Conservation (phyloP, 2,888 invertebrate genomes). For the Hydropsyche betteni region DNA sequence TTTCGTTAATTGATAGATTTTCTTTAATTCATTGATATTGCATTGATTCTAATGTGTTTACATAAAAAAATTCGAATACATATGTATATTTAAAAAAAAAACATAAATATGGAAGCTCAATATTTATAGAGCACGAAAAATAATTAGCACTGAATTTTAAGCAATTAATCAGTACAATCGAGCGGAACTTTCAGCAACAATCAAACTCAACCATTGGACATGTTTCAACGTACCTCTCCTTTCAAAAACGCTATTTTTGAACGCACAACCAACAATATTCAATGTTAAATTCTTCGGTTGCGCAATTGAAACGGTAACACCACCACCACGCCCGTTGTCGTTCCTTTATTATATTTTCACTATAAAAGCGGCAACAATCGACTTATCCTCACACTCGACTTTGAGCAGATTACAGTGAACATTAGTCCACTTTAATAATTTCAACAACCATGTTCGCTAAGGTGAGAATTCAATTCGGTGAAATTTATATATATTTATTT, state of each 20-base stretch:
- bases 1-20: no score
- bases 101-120: background rate
- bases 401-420: background rate
- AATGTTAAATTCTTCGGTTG: constrained; percentile 34
- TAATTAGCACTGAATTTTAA: background rate
- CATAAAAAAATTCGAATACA: background rate
- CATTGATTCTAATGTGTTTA: no score
- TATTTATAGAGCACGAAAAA: background rate
- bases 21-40: no score
- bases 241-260: constrained; percentile 17
- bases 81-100: background rate
- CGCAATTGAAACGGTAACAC: constrained; percentile 9
- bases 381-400: constrained; percentile 19
- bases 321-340: constrained; percentile 6
- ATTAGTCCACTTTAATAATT: background rate
- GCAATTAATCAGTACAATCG: background rate
- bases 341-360: constrained; percentile 22
- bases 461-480: background rate
- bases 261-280: constrained; percentile 20
- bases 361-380: constrained; percentile 34
- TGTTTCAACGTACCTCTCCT: constrained; percentile 8
- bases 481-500: background rate
- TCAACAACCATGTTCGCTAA: constrained; percentile 32
- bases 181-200: constrained; percentile 19
- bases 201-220: background rate